phyloP scores from a whole-genome alignment of 2,113 vertebrate species.

The Rhagologus leucostigma region DNA sequence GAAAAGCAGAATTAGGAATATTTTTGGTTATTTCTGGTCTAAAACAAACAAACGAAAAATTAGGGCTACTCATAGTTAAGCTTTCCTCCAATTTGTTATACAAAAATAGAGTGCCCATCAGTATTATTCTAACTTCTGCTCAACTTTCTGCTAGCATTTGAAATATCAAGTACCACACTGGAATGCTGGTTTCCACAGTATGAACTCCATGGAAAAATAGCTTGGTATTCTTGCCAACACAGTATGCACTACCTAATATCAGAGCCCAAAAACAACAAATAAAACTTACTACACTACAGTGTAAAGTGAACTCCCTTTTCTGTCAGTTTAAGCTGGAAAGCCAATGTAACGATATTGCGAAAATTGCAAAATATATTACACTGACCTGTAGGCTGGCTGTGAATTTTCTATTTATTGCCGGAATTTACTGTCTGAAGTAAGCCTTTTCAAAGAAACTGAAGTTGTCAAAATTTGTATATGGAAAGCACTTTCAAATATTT shows the following conservation, averaged over 20 bases:
- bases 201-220: constrained; percentile 56
- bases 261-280: constrained; percentile 51
- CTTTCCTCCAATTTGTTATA: not conserved
- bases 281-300: constrained; percentile 28
- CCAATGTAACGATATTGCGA: not conserved
- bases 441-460: not conserved
- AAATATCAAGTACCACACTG: constrained; percentile 19
- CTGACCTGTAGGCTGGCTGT: not conserved
- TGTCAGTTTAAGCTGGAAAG: constrained; percentile 9
- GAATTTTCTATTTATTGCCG: not conserved
- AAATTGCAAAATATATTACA: not conserved
- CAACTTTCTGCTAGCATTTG: constrained; percentile 29
- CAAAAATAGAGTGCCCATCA: not conserved
- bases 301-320: constrained; percentile 46
- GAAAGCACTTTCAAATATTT: not conserved
- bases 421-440: not conserved
- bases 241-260: constrained; percentile 15
- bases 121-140: constrained; percentile 35
- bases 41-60: not conserved
- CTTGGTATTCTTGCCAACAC: not conserved
- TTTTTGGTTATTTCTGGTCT: not conserved
- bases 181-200: constrained; percentile 48
- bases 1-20: not conserved
- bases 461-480: not conserved
- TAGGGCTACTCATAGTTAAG: not conserved